Percentiles rank a stretch among this genome's conserved stretches.
Evolutionary conservation across 1,140 invertebrate species (phyloP).

Genomic region (Heliconius melpomene): DNA sequence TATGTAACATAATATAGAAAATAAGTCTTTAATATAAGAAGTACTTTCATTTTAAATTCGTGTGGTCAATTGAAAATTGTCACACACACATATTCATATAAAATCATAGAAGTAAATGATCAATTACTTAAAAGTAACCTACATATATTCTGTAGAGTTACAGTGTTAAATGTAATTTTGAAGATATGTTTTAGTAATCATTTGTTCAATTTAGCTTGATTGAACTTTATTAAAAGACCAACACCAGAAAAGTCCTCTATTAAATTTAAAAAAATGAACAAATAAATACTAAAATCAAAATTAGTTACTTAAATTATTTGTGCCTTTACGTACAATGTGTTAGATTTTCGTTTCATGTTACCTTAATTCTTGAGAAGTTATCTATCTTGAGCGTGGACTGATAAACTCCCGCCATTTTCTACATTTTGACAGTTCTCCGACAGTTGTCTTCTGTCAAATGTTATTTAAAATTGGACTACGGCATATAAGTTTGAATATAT

Average conservation of each 20-base stretch:
- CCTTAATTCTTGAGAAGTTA: conserved; percentile 22
- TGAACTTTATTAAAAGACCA: too few relatives aligned
- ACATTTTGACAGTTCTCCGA: not conserved
- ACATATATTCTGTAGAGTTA: conserved; percentile 41
- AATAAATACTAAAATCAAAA: not conserved
- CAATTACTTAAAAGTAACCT: conserved; percentile 45
- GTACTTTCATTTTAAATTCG: conserved; percentile 38
- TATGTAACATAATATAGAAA: conserved; percentile 26
- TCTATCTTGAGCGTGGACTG: too few relatives aligned
- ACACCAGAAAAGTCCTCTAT: too few relatives aligned
- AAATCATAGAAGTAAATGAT: conserved; percentile 30
- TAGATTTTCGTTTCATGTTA: conserved; percentile 36
- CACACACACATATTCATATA: conserved; percentile 19
- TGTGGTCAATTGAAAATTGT: conserved; percentile 51
- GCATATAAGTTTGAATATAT: conserved; percentile 3
- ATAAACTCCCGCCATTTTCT: not conserved
- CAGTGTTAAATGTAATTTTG: conserved; percentile 27
- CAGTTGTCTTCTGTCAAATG: not conserved
- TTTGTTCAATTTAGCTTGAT: not conserved
- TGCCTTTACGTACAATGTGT: conserved; percentile 60
- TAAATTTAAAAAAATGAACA: not conserved
- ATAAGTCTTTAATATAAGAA: conserved; percentile 24
- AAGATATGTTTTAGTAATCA: not conserved
- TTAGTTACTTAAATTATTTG: conserved; percentile 72
- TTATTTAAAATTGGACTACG: not conserved